Conservation (phyloP, 2,113 vertebrate genomes). For the Mustela lutreola region DNA sequence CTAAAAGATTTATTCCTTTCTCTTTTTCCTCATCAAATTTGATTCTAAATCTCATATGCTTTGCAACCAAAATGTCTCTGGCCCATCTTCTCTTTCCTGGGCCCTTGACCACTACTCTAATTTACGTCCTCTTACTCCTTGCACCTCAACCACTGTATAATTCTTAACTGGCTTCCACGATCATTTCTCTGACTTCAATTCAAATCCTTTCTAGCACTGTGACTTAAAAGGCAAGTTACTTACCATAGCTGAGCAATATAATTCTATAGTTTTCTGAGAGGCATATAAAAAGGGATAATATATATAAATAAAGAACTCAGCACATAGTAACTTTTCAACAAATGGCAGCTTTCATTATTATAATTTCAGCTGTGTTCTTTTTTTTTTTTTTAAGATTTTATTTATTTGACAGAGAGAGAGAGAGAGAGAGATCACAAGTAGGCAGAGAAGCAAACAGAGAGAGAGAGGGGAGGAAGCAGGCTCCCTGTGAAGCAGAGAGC, state of each 20-base stretch:
- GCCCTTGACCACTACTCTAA: background rate
- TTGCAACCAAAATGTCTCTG: background rate
- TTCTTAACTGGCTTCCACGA: background rate
- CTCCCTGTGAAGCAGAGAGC: no score
- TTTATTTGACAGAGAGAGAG: no score
- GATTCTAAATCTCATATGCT: background rate
- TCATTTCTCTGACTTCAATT: background rate
- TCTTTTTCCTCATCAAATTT: background rate
- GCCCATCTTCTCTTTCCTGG: background rate
- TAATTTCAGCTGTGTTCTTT: background rate
- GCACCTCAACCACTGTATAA: background rate
- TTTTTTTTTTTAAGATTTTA: no score
- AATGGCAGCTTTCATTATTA: background rate
- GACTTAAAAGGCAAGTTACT: background rate
- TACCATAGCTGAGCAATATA: background rate
- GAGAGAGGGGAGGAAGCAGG: no score
- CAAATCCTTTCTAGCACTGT: background rate
- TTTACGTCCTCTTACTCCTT: background rate
- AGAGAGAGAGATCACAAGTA: no score
- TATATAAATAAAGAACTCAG: background rate
- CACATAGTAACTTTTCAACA: background rate
- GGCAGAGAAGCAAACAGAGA: no score
- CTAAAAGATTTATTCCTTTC: background rate
- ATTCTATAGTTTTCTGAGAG: background rate
- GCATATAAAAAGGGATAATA: background rate